Base-by-base conservation (phyloP, 2,888 invertebrate species). In the Eilema caniola region DNA sequence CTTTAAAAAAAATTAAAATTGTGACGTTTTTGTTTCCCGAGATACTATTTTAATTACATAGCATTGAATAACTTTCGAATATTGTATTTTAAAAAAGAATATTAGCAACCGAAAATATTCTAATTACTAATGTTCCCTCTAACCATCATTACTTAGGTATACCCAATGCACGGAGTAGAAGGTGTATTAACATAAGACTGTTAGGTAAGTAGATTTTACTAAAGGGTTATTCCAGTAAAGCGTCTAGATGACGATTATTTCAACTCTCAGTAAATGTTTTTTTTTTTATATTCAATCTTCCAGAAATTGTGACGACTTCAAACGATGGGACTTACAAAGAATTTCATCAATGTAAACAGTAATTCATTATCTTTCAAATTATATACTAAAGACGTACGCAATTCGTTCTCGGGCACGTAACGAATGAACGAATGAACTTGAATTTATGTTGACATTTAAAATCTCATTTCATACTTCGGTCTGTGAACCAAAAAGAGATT, bases 321-420 rank as follows among this genome's bases (percentile, higher is more conserved):
- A 23, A 31, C 31, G 56, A 65, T 31, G 47, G 16, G 47, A n/a
- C 53, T 56, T 10, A 37, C 12, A 57, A 68, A 68, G 62, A 68
- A 63, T 68, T 68, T 68, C 57, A 63, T 68, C 62, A 67, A 60
- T n/a, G 28, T 60, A 28, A 53, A 28, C 28, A 20, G 41, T 41
- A 37, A 53, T 62, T 67, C 53, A 33, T 67, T 53, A 68, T 24
- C 56, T 10, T 62, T 62, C 33, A 62, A 37, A 62, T 33, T 25
- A 24, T 33, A 25, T 62, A 25, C 24, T 37, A 23, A 33, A 62
- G 16, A 53, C 67, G 33, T 20, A n/a, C 53, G 53, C 61, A 28
- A 64, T 64, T 63, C 47, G 47, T 63, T 63, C 20, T 47, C 47
- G 25, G 20, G 47, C 25, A 41, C 63, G 57, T 25, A 59, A 25